These are phyloP conservation scores for Lepidothrix coronata DNA, from an alignment of 2,113 vertebrate genomes.

Conservation along the genomic window DNA sequence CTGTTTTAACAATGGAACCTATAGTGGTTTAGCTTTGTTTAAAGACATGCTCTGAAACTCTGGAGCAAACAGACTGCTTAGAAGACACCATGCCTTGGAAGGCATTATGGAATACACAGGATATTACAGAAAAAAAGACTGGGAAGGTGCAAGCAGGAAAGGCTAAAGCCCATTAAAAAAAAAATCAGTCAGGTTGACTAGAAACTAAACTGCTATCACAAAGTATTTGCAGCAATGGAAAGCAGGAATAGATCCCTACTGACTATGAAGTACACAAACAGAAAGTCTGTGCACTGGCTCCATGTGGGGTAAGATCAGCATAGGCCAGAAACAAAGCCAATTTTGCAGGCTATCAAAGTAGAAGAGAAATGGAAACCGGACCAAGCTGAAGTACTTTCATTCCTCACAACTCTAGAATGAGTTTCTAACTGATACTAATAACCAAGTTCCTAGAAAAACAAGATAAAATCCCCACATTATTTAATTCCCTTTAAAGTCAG, in stretches of 20 bases:
- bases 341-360: not conserved
- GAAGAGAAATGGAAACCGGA: not conserved
- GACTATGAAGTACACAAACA: not conserved
- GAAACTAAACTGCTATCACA: not conserved
- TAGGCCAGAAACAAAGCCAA: not conserved
- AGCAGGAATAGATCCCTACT: not conserved
- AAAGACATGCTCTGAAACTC: not conserved
- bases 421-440: not conserved
- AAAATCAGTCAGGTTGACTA: not conserved
- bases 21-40: not conserved
- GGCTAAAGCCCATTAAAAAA: not conserved
- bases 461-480: not conserved
- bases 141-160: not conserved
- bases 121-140: not conserved
- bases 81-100: not conserved
- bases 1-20: not conserved
- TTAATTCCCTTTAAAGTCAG: not conserved
- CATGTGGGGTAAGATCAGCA: not conserved
- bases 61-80: not conserved
- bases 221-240: not conserved
- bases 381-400: not conserved
- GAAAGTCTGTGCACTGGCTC: not conserved
- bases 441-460: not conserved
- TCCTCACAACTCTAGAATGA: not conserved
- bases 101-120: not conserved